phyloP scores from a whole-genome alignment of 2,113 vertebrate genomes.

The Turnix velox region DNA sequence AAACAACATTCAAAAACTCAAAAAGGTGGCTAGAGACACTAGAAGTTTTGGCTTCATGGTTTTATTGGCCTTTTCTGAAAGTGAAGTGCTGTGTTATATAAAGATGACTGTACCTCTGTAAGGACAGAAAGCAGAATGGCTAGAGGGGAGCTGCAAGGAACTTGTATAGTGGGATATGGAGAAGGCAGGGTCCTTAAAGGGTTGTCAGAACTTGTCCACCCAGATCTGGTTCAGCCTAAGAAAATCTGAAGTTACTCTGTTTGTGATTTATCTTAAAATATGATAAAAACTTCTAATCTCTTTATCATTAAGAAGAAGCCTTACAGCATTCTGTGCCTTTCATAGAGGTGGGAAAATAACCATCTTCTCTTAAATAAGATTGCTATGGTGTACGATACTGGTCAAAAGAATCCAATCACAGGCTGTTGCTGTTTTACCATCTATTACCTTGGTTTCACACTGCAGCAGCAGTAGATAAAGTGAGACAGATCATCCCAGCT shows the following conservation, averaged over 20 bases:
- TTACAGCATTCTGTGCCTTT: neutral
- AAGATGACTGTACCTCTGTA: neutral
- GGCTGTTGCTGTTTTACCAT: neutral
- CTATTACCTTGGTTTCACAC: neutral
- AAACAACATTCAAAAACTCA: neutral
- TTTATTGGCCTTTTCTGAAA: constrained; percentile 28
- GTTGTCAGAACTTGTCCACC: neutral
- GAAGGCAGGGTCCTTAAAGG: neutral
- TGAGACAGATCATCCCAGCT: neutral
- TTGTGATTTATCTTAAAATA: neutral
- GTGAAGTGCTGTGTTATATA: neutral
- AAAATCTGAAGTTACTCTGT: neutral
- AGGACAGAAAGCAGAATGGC: neutral
- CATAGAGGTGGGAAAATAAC: neutral
- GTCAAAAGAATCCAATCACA: neutral
- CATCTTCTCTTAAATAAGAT: neutral
- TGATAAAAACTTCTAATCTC: neutral
- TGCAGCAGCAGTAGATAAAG: neutral
- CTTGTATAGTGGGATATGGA: neutral
- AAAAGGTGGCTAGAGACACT: neutral
- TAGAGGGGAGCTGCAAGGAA: neutral
- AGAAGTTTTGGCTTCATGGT: neutral
- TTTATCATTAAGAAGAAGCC: neutral
- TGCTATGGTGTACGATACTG: neutral
- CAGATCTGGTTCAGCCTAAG: neutral